A percentile compares a stretch with the other conserved stretches of the same genome.
phyloP scores from a whole-genome alignment of 2,113 vertebrate genomes.

The Addax nasomaculatus region DNA sequence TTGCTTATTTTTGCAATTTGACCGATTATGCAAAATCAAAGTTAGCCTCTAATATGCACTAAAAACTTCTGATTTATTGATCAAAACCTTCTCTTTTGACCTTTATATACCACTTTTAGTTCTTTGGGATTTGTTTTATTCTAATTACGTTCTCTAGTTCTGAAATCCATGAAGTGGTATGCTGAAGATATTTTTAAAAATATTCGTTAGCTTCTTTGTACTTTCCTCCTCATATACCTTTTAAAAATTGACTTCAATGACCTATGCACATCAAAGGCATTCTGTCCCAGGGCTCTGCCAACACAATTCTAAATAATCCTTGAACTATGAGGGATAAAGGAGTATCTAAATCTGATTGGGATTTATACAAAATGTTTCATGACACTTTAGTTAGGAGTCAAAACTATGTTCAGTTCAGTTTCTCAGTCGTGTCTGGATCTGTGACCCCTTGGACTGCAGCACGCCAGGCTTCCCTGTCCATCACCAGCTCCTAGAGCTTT shows the following conservation, averaged over 20 bases:
- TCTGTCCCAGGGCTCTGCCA: not conserved
- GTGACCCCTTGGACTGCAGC: not conserved
- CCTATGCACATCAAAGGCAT: not conserved
- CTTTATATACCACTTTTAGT: not conserved
- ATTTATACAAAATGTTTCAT: not conserved
- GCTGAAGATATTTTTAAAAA: not conserved
- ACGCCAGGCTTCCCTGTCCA: not conserved
- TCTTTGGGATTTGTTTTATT: not conserved
- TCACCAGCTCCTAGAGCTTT: not conserved
- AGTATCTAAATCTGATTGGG: not conserved
- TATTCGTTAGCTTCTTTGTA: not conserved
- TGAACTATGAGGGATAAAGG: not conserved
- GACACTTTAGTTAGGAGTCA: not conserved
- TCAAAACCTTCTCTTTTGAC: not conserved
- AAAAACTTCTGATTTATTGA: not conserved
- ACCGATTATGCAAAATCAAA: not conserved
- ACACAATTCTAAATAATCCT: not conserved
- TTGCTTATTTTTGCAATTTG: not conserved
- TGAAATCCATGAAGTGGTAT: not conserved
- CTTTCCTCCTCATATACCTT: not conserved
- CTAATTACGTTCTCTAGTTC: not conserved
- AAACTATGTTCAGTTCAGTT: not conserved
- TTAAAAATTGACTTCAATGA: not conserved
- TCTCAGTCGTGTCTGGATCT: not conserved
- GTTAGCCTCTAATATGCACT: not conserved